A percentile compares a stretch with the other conserved stretches of the same genome.
These are phyloP conservation scores for Drosophila teissieri DNA, from an alignment of 1,140 invertebrate genomes.

Conservation along the genomic window DNA sequence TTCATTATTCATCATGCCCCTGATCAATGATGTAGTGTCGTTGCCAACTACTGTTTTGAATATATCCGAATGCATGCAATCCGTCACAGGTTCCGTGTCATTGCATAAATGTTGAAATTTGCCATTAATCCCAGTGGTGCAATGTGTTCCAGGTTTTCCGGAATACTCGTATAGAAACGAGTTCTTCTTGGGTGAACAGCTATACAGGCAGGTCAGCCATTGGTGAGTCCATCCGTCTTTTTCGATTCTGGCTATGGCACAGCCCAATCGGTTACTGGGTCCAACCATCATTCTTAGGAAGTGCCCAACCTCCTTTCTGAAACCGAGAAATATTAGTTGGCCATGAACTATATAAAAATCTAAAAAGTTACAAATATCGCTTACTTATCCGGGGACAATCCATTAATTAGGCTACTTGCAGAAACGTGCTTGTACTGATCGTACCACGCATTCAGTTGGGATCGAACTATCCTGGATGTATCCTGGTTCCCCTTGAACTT, in stretches of 20 bases:
- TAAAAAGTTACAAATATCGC: no score
- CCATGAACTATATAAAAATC: no score
- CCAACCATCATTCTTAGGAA: slow-evolving; percentile 11
- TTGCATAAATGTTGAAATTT: neutral
- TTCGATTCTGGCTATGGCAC: neutral
- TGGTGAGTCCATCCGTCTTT: neutral
- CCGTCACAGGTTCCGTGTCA: neutral
- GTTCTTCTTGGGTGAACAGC: slow-evolving; percentile 1
- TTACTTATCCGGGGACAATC: neutral
- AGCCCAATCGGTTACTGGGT: neutral
- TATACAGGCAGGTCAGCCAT: slow-evolving; percentile 3
- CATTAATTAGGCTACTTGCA: neutral
- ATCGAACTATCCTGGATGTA: neutral
- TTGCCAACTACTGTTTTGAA: neutral
- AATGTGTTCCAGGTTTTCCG: neutral
- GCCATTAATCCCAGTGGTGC: neutral
- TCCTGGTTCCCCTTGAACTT: neutral
- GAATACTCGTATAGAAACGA: neutral
- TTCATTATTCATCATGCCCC: neutral
- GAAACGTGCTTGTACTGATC: neutral
- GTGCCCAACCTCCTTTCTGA: neutral
- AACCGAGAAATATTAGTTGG: neutral
- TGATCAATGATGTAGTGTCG: neutral
- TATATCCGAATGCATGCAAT: neutral
- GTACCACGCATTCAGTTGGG: slow-evolving; percentile 5